Base-by-base conservation (phyloP, 2,888 invertebrate species). In the Caenorhabditis sinica region DNA sequence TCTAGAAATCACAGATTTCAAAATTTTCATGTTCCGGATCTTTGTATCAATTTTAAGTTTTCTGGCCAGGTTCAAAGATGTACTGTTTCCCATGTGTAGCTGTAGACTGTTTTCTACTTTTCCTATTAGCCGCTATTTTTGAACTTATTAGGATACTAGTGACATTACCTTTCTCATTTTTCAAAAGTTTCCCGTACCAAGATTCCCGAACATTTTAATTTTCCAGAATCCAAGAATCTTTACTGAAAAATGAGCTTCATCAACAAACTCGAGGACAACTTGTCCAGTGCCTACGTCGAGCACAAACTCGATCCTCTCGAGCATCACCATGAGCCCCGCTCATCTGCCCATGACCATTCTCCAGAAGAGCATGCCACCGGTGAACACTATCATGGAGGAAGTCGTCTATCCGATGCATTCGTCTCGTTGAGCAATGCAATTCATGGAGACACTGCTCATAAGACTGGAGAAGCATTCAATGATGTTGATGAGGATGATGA, bases 381-480 rank as follows among this genome's bases (percentile, higher is more conserved):
- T 9, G 56, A 56, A 13, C 25, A 56, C 25, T 53, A 43, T 28
- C 58, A 60, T 15, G 49, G 61, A 17, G 61, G 20, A 30, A 49
- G 45, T 17, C 51, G 60, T 36, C 63, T 63, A 17, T 53, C 60
- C 13, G 63, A 74, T 33, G 60, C 45, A 11, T 63, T 63, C 25
- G 23, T 49, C n/a, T 60, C 51, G 0, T 36, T 61, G 40, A 61
- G n/a, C 25, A 40, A 60, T 23, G 33, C 56, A 8, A 63, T 51
- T 9, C 17, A 25, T 30, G 65, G 65, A 30, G 60, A 72, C 20
- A 60, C 58, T 17, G 5, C 11, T 23, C 45, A 45, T 33, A 53
- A 60, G 51, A 63, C 73, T 20, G 61, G 73, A 33, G 61, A 63
- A 25, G 51, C 49, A 28, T 51, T 63, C 53, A 58, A 36, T 53